A percentile compares a stretch with the other conserved stretches of the same genome.
Evolutionary conservation across 1,140 invertebrate species (phyloP).

Genomic region (Stenopsyche tienmushanensis): DNA sequence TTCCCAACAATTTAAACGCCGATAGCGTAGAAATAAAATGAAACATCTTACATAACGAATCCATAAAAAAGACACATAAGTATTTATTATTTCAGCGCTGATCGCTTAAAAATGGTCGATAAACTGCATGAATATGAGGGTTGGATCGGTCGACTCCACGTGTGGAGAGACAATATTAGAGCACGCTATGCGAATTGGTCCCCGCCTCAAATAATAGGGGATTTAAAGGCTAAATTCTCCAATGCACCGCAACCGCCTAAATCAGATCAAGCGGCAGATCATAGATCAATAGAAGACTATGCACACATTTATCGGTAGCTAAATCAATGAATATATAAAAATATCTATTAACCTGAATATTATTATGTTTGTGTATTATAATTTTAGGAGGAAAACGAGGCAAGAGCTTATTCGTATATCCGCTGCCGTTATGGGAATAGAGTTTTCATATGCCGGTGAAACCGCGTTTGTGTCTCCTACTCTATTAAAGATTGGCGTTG

Average conservation of each 20-base stretch:
- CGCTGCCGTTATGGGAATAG: slow-evolving; percentile 94
- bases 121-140: slow-evolving; percentile 80
- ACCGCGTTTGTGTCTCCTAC: slow-evolving; percentile 96
- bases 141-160: slow-evolving; percentile 68
- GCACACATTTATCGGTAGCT: slow-evolving; percentile 75
- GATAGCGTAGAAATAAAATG: no score
- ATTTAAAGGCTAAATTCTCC: slow-evolving; percentile 1
- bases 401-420: slow-evolving; percentile 84
- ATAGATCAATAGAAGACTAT: slow-evolving; percentile 61
- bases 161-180: slow-evolving; percentile 61
- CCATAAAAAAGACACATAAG: no score
- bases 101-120: slow-evolving; percentile 58
- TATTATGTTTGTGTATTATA: not conserved
- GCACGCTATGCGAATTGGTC: slow-evolving; percentile 51
- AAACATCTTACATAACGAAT: no score
- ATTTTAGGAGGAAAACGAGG: slow-evolving; percentile 72
- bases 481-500: slow-evolving; percentile 87
- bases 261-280: slow-evolving; percentile 42
- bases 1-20: no score
- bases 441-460: slow-evolving; percentile 96
- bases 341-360: not conserved
- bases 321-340: not conserved
- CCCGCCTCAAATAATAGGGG: not conserved
- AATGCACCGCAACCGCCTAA: slow-evolving; percentile 10
- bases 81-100: no score